Conservation (phyloP, 2,113 vertebrate genomes). For the Neolamprologus cancellatus region DNA sequence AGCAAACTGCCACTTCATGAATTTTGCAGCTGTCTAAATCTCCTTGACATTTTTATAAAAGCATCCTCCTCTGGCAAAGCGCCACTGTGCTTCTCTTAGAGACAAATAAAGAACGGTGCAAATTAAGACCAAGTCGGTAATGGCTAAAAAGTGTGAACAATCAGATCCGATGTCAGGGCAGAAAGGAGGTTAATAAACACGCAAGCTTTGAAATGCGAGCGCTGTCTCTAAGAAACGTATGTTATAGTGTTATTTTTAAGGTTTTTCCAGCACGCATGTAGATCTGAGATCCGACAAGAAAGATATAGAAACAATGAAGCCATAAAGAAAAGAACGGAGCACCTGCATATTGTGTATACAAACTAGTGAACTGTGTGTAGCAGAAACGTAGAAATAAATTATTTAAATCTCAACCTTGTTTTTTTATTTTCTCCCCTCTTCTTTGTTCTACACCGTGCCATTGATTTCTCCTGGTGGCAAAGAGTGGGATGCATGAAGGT, state of each 20-base stretch:
- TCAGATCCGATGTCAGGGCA: not conserved
- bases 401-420: conserved; percentile 48
- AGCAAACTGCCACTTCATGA: conserved; percentile 35
- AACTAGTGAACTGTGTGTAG: conserved; percentile 15
- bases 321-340: not conserved
- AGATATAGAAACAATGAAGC: not conserved
- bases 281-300: not conserved
- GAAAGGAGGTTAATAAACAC: not conserved
- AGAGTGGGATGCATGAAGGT: conserved; percentile 46
- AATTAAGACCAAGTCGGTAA: not conserved
- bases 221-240: not conserved
- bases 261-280: not conserved
- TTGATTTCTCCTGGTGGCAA: conserved; percentile 54
- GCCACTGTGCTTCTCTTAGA: not conserved
- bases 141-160: not conserved
- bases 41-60: conserved; percentile 44
- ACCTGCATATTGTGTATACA: not conserved
- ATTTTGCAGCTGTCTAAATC: conserved; percentile 46
- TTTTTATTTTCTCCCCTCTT: not conserved
- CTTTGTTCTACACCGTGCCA: conserved; percentile 48
- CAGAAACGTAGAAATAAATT: conserved; percentile 39
- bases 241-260: not conserved
- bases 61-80: not conserved
- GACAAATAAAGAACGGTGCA: not conserved
- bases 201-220: not conserved